Evolutionary conservation across 2,888 invertebrate species (phyloP).

Genomic region (Drosophila peninsularis): DNA sequence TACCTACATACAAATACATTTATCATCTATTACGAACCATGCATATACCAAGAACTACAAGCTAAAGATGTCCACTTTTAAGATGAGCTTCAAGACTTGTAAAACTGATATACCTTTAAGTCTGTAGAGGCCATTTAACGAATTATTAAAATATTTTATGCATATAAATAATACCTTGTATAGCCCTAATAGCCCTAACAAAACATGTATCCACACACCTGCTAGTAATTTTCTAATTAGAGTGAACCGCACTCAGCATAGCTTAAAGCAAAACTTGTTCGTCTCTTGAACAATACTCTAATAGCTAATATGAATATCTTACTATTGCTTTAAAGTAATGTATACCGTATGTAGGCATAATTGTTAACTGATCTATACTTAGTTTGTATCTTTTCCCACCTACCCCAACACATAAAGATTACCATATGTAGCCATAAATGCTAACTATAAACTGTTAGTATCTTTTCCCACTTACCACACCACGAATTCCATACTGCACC

Average conservation of each 20-base stretch:
- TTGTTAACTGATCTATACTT: not conserved
- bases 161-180: not conserved
- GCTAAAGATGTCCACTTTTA: not conserved
- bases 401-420: not conserved
- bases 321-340: not conserved
- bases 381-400: constrained; percentile 6
- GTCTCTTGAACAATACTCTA: not conserved
- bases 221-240: too few relatives aligned
- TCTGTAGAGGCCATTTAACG: not conserved
- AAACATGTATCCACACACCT: not conserved
- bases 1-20: not conserved
- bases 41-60: not conserved
- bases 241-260: not conserved
- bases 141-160: not conserved
- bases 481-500: constrained; percentile 11
- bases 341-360: not conserved
- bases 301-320: constrained; percentile 1
- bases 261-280: not conserved
- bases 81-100: not conserved
- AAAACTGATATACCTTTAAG: not conserved
- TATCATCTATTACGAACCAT: constrained; percentile 4
- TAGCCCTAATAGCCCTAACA: not conserved
- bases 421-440: not conserved
- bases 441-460: constrained; percentile 3
- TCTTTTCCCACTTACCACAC: constrained; percentile 11